These are phyloP conservation scores for Lophochroa leadbeateri DNA, from an alignment of 2,113 vertebrate species.

Conservation along the genomic window DNA sequence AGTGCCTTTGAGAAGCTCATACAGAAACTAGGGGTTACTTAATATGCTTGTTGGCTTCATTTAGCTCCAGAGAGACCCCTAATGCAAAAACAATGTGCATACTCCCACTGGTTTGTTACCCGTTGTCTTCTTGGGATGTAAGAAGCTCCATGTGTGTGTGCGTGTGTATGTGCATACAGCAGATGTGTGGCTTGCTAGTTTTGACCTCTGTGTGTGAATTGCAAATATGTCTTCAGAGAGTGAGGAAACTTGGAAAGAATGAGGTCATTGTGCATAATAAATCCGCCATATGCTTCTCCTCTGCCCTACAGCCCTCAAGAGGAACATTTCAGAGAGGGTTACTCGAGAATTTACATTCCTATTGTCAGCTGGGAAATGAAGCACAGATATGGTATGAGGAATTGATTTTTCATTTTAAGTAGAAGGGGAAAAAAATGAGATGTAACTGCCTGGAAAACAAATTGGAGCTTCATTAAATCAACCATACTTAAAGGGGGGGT, in stretches of 20 bases:
- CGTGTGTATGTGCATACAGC: background rate
- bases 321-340: conserved; percentile 34
- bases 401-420: background rate
- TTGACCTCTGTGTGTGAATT: conserved; percentile 4
- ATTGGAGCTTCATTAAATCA: background rate
- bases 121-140: background rate
- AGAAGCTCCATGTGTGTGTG: background rate
- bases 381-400: background rate
- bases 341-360: conserved; percentile 54
- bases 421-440: background rate
- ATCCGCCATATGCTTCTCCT: conserved; percentile 49
- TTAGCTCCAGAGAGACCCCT: background rate
- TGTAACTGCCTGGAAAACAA: background rate
- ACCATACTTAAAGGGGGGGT: background rate
- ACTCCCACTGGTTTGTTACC: background rate
- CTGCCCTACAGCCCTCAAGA: conserved; percentile 26
- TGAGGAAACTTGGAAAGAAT: conserved; percentile 43
- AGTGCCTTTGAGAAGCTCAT: background rate
- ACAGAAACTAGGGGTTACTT: background rate
- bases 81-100: background rate
- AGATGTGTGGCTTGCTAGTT: background rate
- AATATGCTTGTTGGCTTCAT: background rate
- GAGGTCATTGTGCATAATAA: conserved; percentile 52
- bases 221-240: conserved; percentile 12
- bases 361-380: conserved; percentile 45